Base-by-base conservation (phyloP, 2,888 invertebrate species). In the Tiliacea citrago region DNA sequence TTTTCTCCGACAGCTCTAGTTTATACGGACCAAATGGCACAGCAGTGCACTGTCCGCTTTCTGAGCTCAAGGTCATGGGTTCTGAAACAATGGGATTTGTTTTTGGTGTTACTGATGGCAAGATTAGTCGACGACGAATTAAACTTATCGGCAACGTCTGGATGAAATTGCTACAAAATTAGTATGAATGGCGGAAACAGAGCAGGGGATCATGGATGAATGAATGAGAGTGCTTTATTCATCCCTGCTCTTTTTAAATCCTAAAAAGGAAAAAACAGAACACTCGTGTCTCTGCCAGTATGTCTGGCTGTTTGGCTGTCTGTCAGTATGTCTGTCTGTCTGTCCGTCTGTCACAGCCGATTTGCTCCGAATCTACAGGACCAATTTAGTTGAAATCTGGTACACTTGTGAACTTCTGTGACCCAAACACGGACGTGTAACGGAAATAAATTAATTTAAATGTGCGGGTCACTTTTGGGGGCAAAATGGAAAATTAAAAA, bases 1-100 rank as follows among this genome's bases (percentile, higher is more conserved):
- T 85, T 83, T 85, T 82, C 83, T 71, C 79, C 49, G 39, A 21
- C 12, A 69, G 86, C 62, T 82, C 68, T 73, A 82, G 65, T 58
- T 77, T 69, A 68, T 75, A 70, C 85, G 82, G 71, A 81, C 71
- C 68, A 72, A 84, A 49, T 75, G 65, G 68, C 82, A 71, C 77
- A 75, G 60, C 51, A 13, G 75, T 53, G 58, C 24, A 61, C 29
- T 61, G 68, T 53, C 45, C 55, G 62, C 74, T 78, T 82, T 83
- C 74, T 49, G 69, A 61, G 55, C 47, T 70, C 83, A 85, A 45
- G 83, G 86, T 68, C 72, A 53, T n/a, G 55, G 63, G 67, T 73
- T 81, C 71, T 7, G 35, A 68, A 66, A 80, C 55, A 73, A 61
- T 55, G 0, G 7, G 47, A 12, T 29, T 16, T 2, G 49, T 60